Conservation (phyloP, 2,113 vertebrate species). For the Eudyptes chrysolophus region DNA sequence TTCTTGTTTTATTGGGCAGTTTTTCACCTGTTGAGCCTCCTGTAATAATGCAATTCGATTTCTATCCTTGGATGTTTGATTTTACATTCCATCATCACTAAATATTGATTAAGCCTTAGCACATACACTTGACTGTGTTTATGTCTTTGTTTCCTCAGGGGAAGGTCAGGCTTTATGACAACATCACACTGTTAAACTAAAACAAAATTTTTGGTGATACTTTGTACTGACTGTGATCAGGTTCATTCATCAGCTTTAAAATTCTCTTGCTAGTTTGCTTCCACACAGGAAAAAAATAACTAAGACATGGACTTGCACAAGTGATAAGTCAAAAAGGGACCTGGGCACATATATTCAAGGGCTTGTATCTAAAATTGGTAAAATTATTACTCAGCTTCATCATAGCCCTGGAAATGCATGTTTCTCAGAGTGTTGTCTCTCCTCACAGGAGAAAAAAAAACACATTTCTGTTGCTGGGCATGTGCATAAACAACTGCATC, state of each 20-base stretch:
- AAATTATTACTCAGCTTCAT: not conserved
- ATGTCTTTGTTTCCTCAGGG: constrained; percentile 51
- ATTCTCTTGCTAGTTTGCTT: not conserved
- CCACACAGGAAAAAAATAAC: not conserved
- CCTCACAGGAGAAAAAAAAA: not conserved
- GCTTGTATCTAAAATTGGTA: not conserved
- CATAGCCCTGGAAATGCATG: not conserved
- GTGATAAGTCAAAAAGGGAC: not conserved
- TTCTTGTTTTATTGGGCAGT: constrained; percentile 54
- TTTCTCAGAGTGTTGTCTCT: not conserved
- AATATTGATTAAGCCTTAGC: constrained; percentile 66
- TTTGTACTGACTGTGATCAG: not conserved
- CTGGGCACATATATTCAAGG: not conserved
- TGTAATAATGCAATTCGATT: constrained; percentile 59
- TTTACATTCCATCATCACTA: constrained; percentile 60
- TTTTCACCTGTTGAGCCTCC: constrained; percentile 61
- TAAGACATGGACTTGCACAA: not conserved
- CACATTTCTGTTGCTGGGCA: not conserved
- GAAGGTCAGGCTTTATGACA: constrained; percentile 65
- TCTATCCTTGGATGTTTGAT: constrained; percentile 62
- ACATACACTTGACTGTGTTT: constrained; percentile 9
- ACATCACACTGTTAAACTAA: not conserved
- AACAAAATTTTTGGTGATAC: not conserved
- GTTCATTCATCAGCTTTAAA: not conserved
- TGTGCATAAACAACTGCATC: not conserved